A percentile compares a stretch with the other conserved stretches of the same genome.
phyloP scores from a whole-genome alignment of 1,140 invertebrate species.

The Triops longicaudatus region DNA sequence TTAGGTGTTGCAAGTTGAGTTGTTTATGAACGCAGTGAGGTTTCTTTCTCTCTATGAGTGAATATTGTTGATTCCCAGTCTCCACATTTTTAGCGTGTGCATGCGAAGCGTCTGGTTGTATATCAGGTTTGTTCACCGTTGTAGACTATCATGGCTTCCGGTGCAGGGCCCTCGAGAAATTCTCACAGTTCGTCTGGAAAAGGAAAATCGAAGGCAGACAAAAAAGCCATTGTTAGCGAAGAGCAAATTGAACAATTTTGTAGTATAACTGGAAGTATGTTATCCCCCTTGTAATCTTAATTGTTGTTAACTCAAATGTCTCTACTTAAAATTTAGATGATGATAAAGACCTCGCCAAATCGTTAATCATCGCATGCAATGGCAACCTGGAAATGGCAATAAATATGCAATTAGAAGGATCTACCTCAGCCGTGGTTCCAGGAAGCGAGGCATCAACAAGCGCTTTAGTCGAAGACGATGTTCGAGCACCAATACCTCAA shows the following conservation, averaged over 20 bases:
- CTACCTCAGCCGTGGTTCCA: slow-evolving; percentile 37
- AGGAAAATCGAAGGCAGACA: slow-evolving; percentile 20
- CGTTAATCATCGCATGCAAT: slow-evolving; percentile 45
- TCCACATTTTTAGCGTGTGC: too few species aligned
- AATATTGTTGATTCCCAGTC: too few species aligned
- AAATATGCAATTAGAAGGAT: slow-evolving; percentile 48
- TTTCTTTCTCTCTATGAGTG: too few species aligned
- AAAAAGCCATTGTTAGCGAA: not conserved
- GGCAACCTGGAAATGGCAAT: slow-evolving; percentile 48
- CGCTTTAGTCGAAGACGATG: slow-evolving; percentile 42
- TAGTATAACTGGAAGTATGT: slow-evolving; percentile 24
- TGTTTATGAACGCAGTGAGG: too few species aligned
- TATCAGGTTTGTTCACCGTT: not conserved
- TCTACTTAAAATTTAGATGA: not conserved
- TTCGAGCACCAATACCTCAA: slow-evolving; percentile 57
- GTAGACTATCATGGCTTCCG: not conserved
- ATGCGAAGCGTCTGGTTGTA: not conserved
- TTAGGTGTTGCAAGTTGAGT: too few species aligned
- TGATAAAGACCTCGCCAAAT: slow-evolving; percentile 35
- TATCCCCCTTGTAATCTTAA: not conserved
- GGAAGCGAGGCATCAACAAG: slow-evolving; percentile 39
- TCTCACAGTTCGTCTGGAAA: not conserved
- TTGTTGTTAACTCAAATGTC: not conserved
- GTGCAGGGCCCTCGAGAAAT: slow-evolving; percentile 10
- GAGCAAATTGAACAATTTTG: slow-evolving; percentile 28